Evolutionary conservation across 30 jellyfish, hydroid and myxozoan genomes (phyloP).

Genomic region (Aurelia sp.): DNA sequence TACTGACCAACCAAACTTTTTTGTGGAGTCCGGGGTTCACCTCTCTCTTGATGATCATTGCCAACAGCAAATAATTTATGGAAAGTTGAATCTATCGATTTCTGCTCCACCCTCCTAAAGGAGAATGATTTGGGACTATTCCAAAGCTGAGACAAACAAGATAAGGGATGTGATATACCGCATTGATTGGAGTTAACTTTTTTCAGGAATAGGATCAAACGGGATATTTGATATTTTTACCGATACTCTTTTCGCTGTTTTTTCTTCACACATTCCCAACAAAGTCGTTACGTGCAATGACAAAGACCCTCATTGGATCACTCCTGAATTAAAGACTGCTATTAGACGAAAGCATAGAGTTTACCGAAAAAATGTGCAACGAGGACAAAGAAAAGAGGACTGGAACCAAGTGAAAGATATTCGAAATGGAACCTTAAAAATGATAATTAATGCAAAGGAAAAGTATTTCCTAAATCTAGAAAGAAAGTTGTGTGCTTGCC

Average conservation of each 20-base stretch:
- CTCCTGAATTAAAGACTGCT: slow-evolving; percentile 55
- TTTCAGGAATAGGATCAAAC: slow-evolving; percentile 3
- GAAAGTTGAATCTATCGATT: slow-evolving; percentile 39
- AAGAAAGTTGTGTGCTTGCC: slow-evolving; percentile 23
- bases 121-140: too few relatives aligned
- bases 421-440: slow-evolving; percentile 32
- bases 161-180: too few relatives aligned
- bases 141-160: too few relatives aligned
- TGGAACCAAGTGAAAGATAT: slow-evolving; percentile 34
- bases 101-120: slow-evolving; percentile 12
- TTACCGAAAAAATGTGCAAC: slow-evolving; percentile 35
- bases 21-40: too few relatives aligned
- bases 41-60: too few relatives aligned
- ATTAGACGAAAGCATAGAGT: slow-evolving; percentile 51
- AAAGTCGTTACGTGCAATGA: slow-evolving; percentile 15
- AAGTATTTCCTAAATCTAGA: slow-evolving; percentile 27
- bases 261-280: slow-evolving; percentile 16
- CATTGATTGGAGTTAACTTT: background rate
- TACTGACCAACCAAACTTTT: too few relatives aligned
- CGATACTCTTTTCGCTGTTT: slow-evolving; percentile 1
- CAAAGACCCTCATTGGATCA: slow-evolving; percentile 59
- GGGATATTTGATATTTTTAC: slow-evolving; percentile 35
- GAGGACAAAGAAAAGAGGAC: slow-evolving; percentile 56
- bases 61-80: too few relatives aligned
- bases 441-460: slow-evolving; percentile 37